Evolutionary conservation across 2,797 vertebrate genomes (phyloP).

Genomic region (Taenioides sp.): DNA sequence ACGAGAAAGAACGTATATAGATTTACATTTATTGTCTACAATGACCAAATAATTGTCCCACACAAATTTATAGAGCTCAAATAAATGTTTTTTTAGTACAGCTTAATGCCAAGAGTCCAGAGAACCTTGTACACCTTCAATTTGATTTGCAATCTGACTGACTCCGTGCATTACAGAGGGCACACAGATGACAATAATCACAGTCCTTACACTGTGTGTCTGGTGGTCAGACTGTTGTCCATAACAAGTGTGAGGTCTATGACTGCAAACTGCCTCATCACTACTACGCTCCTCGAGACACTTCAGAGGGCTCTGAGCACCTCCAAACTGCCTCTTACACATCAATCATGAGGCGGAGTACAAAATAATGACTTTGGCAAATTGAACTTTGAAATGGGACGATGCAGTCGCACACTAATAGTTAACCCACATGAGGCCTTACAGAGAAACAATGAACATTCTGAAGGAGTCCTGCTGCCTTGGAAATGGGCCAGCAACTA

Average conservation of each 20-base stretch:
- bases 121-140: neutral
- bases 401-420: constrained; percentile 2
- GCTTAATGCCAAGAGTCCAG: neutral
- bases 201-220: constrained; percentile 8
- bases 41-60: no score
- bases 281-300: constrained; percentile 25
- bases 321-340: neutral
- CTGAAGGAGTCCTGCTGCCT: neutral
- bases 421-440: constrained; percentile 2
- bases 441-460: neutral
- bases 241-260: constrained; percentile 28
- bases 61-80: no score
- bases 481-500: constrained; percentile 6
- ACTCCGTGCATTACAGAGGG: neutral
- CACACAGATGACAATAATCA: neutral
- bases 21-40: no score
- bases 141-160: neutral
- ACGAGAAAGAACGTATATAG: no score
- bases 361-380: constrained; percentile 3
- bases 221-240: constrained; percentile 14
- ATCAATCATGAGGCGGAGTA: constrained; percentile 3
- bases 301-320: constrained; percentile 8
- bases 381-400: constrained; percentile 11
- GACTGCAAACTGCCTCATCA: constrained; percentile 35
- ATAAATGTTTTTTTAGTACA: neutral